Evolutionary conservation across 2,888 invertebrate genomes (phyloP).

Genomic region (Zaprionus lineosus): DNA sequence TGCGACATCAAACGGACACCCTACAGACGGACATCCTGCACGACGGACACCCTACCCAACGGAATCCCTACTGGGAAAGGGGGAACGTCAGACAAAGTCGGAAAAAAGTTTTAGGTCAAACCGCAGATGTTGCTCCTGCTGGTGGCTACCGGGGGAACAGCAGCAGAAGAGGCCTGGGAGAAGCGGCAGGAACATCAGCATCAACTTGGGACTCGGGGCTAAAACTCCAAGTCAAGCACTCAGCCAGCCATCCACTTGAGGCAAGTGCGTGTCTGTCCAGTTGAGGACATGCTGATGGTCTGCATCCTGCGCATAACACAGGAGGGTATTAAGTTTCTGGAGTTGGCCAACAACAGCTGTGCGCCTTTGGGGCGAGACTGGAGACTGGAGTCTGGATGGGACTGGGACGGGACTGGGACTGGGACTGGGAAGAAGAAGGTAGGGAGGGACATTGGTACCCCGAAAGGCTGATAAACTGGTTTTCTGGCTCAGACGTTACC

Average conservation of each 20-base stretch:
- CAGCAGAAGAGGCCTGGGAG: too few relatives aligned
- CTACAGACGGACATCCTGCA: too few relatives aligned
- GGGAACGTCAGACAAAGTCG: constrained; percentile 27
- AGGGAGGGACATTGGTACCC: too few relatives aligned
- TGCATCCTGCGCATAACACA: constrained; percentile 73
- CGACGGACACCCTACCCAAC: too few relatives aligned
- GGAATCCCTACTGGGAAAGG: too few relatives aligned
- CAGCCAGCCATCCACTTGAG: constrained; percentile 27
- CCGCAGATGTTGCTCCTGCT: constrained; percentile 46
- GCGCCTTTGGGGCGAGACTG: constrained; percentile 45
- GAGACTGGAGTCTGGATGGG: constrained; percentile 11
- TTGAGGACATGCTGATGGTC: constrained; percentile 36
- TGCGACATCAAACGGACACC: constrained; percentile 17
- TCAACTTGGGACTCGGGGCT: constrained; percentile 9
- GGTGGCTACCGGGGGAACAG: constrained; percentile 5
- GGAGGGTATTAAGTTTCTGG: constrained; percentile 75
- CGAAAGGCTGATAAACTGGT: too few relatives aligned
- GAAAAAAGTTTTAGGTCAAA: constrained; percentile 70
- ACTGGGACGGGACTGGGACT: constrained; percentile 19
- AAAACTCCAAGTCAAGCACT: constrained; percentile 11
- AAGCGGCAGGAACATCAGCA: too few relatives aligned
- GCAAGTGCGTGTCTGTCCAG: constrained; percentile 30
- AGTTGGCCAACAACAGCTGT: constrained; percentile 64
- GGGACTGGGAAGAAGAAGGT: constrained; percentile 3
- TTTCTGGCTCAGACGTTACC: too few relatives aligned